Conservation (phyloP, 1,140 invertebrate genomes). For the Magallana gigas region DNA sequence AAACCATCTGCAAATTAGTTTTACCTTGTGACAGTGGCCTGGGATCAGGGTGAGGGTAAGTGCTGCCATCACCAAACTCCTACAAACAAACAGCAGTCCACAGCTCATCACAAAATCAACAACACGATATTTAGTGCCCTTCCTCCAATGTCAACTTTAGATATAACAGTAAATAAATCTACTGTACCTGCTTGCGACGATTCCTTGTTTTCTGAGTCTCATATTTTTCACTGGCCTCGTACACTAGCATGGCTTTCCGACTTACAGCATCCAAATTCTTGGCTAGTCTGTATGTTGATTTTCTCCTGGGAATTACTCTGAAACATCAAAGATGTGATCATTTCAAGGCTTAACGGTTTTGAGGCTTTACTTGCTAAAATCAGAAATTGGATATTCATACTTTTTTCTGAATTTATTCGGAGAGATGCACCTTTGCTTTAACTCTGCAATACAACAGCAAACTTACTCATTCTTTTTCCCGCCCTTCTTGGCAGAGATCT, state of each 20-base stretch:
- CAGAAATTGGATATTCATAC: too few relatives aligned
- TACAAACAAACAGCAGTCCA: too few relatives aligned
- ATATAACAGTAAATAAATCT: too few relatives aligned
- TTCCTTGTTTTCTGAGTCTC: slow-evolving; percentile 56
- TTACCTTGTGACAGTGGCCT: background rate
- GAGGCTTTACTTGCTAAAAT: too few relatives aligned
- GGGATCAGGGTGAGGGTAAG: background rate
- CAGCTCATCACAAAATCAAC: too few relatives aligned
- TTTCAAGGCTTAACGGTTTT: too few relatives aligned
- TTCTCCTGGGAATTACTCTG: slow-evolving; percentile 63
- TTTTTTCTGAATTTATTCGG: too few relatives aligned
- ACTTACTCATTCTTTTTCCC: background rate
- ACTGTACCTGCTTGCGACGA: slow-evolving; percentile 63
- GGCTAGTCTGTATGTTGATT: slow-evolving; percentile 68
- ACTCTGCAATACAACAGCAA: background rate
- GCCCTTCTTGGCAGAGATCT: background rate
- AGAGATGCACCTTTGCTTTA: too few relatives aligned
- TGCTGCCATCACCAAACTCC: background rate
- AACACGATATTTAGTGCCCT: too few relatives aligned
- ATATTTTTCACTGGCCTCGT: slow-evolving; percentile 73
- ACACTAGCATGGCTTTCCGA: slow-evolving; percentile 73
- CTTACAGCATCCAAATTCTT: slow-evolving; percentile 76
- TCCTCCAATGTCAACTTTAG: too few relatives aligned
- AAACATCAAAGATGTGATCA: background rate
- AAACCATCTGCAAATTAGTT: background rate